phyloP scores from a whole-genome alignment of 37 sponge, comb jelly and placozoan genomes.

The Axinella damicornis region DNA sequence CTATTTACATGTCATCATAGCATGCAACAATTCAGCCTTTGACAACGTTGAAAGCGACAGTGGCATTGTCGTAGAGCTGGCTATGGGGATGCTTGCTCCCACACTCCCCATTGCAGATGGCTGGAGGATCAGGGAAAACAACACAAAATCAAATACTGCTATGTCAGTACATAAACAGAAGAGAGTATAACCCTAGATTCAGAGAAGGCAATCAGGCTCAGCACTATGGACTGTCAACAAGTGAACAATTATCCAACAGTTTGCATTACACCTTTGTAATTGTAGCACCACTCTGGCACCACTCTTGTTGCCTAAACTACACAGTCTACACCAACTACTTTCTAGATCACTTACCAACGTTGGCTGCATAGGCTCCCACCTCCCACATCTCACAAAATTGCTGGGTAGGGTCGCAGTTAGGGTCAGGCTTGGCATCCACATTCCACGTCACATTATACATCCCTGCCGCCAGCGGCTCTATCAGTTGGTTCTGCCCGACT shows the following conservation, averaged over 20 bases:
- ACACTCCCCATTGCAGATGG: conserved; percentile 89
- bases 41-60: conserved; percentile 62
- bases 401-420: conserved; percentile 80
- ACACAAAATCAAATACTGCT: too few species aligned
- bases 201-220: too few species aligned
- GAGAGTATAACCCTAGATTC: too few species aligned
- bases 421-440: conserved; percentile 75
- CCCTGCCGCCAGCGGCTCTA: conserved; percentile 49
- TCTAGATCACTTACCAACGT: conserved; percentile 54
- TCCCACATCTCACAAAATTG: conserved; percentile 84
- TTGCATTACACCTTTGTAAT: too few species aligned
- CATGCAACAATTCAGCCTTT: too few species aligned
- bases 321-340: too few species aligned
- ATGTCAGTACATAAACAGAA: too few species aligned
- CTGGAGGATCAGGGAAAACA: conserved; percentile 24
- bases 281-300: too few species aligned
- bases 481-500: conserved; percentile 52
- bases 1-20: too few species aligned
- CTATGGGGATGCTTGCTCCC: conserved; percentile 90
- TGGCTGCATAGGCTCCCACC: conserved; percentile 76
- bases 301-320: too few species aligned
- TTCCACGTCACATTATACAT: conserved; percentile 32
- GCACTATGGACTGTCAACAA: too few species aligned
- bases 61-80: conserved; percentile 62
- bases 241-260: too few species aligned